These are phyloP conservation scores for Eriosoma lanigerum DNA, from an alignment of 1,140 invertebrate species.

Conservation along the genomic window DNA sequence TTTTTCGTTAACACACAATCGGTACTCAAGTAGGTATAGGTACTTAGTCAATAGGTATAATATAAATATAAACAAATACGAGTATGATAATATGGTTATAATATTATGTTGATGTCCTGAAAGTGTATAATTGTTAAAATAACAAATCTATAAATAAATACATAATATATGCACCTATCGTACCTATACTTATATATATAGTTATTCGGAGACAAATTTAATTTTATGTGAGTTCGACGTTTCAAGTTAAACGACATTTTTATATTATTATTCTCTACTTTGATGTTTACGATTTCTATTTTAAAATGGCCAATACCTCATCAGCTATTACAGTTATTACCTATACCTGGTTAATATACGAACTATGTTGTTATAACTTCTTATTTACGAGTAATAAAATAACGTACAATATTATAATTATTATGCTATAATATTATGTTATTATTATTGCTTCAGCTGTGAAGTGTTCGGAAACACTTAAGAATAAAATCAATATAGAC, in stretches of 20 bases:
- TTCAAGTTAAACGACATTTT: not conserved
- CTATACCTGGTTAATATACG: no score
- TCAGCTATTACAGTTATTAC: not conserved
- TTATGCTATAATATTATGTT: not conserved
- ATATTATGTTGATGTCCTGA: no score
- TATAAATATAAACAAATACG: no score
- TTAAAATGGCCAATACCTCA: not conserved
- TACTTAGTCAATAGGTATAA: no score
- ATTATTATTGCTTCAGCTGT: no score
- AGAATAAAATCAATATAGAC: conserved; percentile 13
- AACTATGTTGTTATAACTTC: no score
- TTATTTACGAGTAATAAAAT: not conserved
- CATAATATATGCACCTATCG: not conserved
- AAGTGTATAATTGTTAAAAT: no score
- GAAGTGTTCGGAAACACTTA: not conserved
- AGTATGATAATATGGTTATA: no score
- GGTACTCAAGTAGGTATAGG: no score
- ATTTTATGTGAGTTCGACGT: not conserved
- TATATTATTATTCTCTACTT: not conserved
- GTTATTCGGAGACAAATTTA: not conserved
- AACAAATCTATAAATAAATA: no score
- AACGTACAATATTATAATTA: not conserved
- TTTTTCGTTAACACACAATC: no score
- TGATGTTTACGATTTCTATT: not conserved
- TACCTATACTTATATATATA: no score